Evolutionary conservation across 1,140 invertebrate species (phyloP), one percentile per base, ranked within the genome.

Genomic region (Drosophila pandora): DNA sequence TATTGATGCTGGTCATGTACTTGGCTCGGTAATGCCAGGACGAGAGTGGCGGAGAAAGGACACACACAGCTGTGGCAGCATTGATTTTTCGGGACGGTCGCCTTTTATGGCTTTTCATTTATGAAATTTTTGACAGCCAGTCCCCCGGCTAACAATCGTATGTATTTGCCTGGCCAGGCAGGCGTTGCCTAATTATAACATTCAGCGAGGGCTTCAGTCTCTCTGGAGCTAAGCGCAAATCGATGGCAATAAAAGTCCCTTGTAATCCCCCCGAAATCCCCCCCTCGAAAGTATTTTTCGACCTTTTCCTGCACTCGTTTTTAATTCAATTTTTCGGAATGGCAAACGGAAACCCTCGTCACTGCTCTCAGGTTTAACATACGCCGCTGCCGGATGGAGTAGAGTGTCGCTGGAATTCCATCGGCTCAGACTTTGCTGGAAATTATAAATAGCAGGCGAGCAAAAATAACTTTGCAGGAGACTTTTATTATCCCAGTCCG

Each of bases 1-100:
- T 85, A 82, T 88, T 78, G 78, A 87, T 87, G 82, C 82, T 87
- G 79, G 82, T 87, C 82, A 87, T 87, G 82, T 79, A 78, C 74
- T 52, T 17, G 57, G 54, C 78, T 59, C 34, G 54, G 65, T 69
- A 78, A 58, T 64, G 52, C 69, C 54, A 28, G 47, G n/a, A 17
- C 45, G 45, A 28, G 25, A 30, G 50, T 8, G 7, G 13, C 3
- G 8, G 3, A 34, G 12, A n/a, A 10, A 1, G 43, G 22, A 17
- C 43, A 43, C 32, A 28, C 21, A 79, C 80, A 84, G 77, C 80
- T 85, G 80, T 56, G 62, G 57, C 50, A 62, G 58, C 81, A 85
- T 88, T 88, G 81, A 77, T 87, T 87, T 77, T 87, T 76, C 49
- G 52, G 61, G n/a, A 28, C 32, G 34, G 54, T 60, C 62, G 49